A percentile compares a stretch with the other conserved stretches of the same genome.
These are phyloP conservation scores for Acridotheres tristis DNA, from an alignment of 2,797 vertebrate species.

Conservation along the genomic window DNA sequence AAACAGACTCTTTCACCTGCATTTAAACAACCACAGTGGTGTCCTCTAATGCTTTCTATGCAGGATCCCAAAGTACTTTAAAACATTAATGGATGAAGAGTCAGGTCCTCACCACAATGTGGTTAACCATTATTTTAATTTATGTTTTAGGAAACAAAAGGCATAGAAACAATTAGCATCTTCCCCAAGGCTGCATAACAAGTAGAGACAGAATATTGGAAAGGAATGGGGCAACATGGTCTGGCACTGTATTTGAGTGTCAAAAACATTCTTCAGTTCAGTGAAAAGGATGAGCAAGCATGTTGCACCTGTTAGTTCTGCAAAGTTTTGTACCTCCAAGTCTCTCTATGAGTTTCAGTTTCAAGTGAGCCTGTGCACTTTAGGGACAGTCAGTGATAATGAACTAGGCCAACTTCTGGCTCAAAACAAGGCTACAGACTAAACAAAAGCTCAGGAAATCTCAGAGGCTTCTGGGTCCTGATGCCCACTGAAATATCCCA, in stretches of 20 bases:
- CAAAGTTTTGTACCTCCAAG: neutral
- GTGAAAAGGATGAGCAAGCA: neutral
- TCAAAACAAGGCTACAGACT: neutral
- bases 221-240: neutral
- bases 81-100: neutral
- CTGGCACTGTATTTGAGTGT: neutral
- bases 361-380: neutral
- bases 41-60: neutral
- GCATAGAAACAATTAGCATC: neutral
- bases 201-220: neutral
- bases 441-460: neutral
- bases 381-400: neutral
- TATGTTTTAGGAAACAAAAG: neutral
- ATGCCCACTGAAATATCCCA: neutral
- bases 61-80: neutral
- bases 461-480: neutral
- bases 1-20: neutral
- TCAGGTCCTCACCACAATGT: neutral
- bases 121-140: neutral
- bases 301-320: neutral
- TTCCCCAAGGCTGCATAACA: neutral
- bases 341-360: neutral
- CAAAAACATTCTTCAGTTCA: neutral
- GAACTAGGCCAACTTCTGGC: neutral
- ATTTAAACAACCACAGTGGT: neutral